Percentiles rank a stretch among this genome's conserved stretches.
Conservation (phyloP, 1,140 invertebrate genomes). For the Nomia melanderi region DNA sequence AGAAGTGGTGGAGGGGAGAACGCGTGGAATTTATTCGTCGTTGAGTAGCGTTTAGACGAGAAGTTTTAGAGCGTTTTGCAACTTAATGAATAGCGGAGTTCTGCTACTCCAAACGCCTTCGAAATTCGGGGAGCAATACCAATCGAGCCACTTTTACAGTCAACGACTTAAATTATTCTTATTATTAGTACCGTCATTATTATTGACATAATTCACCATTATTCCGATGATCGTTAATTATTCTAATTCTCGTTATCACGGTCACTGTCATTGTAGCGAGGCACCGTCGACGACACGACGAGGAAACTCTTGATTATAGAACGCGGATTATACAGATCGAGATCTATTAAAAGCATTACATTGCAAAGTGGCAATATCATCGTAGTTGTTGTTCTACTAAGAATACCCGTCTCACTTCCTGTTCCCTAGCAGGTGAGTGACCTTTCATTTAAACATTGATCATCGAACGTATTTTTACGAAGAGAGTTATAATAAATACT, state of each 20-base stretch:
- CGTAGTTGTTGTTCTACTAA: background rate
- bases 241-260: constrained; percentile 20
- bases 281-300: constrained; percentile 46
- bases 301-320: constrained; percentile 53
- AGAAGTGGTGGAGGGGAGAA: background rate
- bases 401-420: background rate
- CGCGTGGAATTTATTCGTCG: background rate
- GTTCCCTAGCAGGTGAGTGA: constrained; percentile 6
- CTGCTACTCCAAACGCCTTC: constrained; percentile 22
- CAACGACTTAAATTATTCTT: constrained; percentile 34
- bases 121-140: constrained; percentile 45
- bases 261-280: constrained; percentile 57
- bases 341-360: constrained; percentile 59
- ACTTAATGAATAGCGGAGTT: constrained; percentile 25
- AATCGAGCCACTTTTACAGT: constrained; percentile 55
- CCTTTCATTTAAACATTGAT: background rate
- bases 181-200: constrained; percentile 16
- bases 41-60: constrained; percentile 15
- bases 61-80: constrained; percentile 40
- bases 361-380: constrained; percentile 52
- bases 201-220: constrained; percentile 17
- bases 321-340: constrained; percentile 31
- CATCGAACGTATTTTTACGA: too few species aligned
- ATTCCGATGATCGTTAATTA: constrained; percentile 33
- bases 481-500: too few species aligned